Evolutionary conservation across 2,113 vertebrate genomes (phyloP).

Genomic region (Hyperopisus bebe): DNA sequence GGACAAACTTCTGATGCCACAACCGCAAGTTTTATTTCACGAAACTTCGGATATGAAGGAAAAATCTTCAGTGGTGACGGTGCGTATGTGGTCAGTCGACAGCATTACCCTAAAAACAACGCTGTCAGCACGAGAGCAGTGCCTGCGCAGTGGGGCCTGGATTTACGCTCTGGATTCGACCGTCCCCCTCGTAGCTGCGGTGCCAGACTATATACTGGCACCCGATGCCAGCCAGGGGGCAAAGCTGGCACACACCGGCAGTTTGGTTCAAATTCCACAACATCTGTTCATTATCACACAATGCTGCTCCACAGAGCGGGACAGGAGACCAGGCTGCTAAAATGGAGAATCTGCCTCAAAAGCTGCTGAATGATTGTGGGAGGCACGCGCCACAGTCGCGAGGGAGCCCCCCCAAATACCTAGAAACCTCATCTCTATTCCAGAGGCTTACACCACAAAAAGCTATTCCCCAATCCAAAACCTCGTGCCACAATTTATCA

Average conservation of each 20-base stretch:
- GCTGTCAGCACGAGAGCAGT: neutral
- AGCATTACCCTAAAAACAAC: neutral
- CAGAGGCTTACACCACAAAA: neutral
- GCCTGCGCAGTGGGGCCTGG: neutral
- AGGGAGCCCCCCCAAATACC: neutral
- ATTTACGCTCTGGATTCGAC: conserved; percentile 5
- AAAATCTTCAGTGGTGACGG: neutral
- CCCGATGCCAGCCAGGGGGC: conserved; percentile 63
- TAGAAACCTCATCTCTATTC: neutral
- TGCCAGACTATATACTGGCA: conserved; percentile 63
- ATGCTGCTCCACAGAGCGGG: conserved; percentile 33
- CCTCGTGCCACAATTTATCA: neutral
- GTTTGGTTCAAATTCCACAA: conserved; percentile 85
- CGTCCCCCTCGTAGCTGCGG: conserved; percentile 12
- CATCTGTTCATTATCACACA: conserved; percentile 92
- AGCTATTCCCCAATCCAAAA: neutral
- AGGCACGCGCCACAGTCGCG: neutral
- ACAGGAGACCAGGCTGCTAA: conserved; percentile 17
- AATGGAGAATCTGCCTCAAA: conserved; percentile 31
- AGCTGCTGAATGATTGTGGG: neutral
- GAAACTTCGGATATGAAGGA: neutral
- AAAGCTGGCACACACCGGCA: conserved; percentile 66
- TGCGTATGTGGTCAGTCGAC: neutral
- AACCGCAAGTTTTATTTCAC: neutral
- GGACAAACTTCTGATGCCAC: neutral